These are phyloP conservation scores for Arvicanthis niloticus DNA, from an alignment of 2,113 vertebrate genomes.

Conservation along the genomic window DNA sequence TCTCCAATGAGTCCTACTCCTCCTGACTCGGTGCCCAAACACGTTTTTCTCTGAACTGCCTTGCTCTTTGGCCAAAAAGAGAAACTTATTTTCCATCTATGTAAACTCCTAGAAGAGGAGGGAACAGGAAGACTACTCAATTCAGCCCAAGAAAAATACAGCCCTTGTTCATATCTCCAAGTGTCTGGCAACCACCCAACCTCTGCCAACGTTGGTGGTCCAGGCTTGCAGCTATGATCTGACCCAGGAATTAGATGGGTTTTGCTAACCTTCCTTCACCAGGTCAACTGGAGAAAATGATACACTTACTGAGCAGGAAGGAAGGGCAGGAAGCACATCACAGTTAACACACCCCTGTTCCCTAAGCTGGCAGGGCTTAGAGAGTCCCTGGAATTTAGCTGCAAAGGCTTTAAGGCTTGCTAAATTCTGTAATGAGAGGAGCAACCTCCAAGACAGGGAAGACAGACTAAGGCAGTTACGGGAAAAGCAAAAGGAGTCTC, in stretches of 20 bases:
- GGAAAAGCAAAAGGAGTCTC: not conserved
- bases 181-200: constrained; percentile 69
- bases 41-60: constrained; percentile 72
- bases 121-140: constrained; percentile 66
- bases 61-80: constrained; percentile 69
- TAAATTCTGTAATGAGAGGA: constrained; percentile 61
- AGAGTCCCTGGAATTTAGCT: constrained; percentile 70
- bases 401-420: constrained; percentile 40
- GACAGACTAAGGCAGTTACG: not conserved
- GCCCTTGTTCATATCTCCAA: constrained; percentile 76
- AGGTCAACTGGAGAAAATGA: constrained; percentile 74
- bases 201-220: constrained; percentile 63
- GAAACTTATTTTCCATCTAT: constrained; percentile 76
- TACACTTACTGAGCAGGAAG: constrained; percentile 71
- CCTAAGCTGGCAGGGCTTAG: constrained; percentile 61
- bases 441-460: not conserved
- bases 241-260: constrained; percentile 61
- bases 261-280: constrained; percentile 74
- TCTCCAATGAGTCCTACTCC: constrained; percentile 69
- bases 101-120: constrained; percentile 64
- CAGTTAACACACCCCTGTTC: constrained; percentile 48
- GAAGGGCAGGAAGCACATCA: constrained; percentile 63
- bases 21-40: constrained; percentile 67
- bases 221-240: not conserved
- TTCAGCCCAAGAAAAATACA: constrained; percentile 78